phyloP scores from a whole-genome alignment of 2,113 vertebrate species.

The Mellivora capensis region DNA sequence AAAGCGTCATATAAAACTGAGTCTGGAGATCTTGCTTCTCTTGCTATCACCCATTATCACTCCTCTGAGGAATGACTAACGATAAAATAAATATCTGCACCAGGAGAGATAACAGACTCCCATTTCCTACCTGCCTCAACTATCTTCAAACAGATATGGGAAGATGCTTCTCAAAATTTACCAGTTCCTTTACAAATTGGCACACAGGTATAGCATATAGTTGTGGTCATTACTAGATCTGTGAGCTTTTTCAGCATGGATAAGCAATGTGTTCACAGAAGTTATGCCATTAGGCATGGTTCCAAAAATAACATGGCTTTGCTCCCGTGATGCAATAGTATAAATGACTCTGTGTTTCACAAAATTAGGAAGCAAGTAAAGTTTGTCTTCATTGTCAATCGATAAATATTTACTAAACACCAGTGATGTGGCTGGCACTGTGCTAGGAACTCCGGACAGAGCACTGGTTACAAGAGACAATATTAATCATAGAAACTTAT shows the following conservation, averaged over 20 bases:
- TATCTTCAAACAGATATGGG: slow-evolving; percentile 84
- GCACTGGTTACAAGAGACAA: not conserved
- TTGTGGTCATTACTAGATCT: not conserved
- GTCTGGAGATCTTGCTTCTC: slow-evolving; percentile 87
- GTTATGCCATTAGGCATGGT: not conserved
- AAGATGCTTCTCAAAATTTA: slow-evolving; percentile 45
- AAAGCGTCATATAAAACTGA: slow-evolving; percentile 88
- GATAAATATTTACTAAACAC: not conserved
- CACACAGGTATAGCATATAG: slow-evolving; percentile 53
- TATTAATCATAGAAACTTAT: not conserved
- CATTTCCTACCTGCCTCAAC: slow-evolving; percentile 83
- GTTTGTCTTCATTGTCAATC: not conserved
- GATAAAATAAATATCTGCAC: slow-evolving; percentile 92
- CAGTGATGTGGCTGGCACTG: not conserved
- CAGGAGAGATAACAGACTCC: slow-evolving; percentile 90
- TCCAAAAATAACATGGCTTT: not conserved
- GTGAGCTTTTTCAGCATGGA: not conserved
- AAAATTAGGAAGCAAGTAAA: not conserved
- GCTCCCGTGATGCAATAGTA: not conserved
- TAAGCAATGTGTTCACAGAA: not conserved
- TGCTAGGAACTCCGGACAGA: not conserved
- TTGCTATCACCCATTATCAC: slow-evolving; percentile 89
- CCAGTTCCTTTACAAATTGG: slow-evolving; percentile 51
- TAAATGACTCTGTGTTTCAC: not conserved
- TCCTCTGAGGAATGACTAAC: slow-evolving; percentile 89